Evolutionary conservation across 2,888 invertebrate genomes (phyloP).

Genomic region (Morpho achilles): DNA sequence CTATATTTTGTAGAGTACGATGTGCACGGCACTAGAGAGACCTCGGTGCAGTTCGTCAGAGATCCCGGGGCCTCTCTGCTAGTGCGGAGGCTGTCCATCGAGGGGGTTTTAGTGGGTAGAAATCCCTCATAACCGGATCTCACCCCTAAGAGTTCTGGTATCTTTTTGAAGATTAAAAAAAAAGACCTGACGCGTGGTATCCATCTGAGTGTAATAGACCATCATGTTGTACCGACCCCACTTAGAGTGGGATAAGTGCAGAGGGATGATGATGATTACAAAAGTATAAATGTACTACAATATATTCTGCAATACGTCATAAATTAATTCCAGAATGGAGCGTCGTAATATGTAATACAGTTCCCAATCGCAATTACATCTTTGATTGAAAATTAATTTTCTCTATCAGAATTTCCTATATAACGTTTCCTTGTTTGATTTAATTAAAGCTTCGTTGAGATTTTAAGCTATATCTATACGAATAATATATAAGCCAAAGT

Average conservation of each 20-base stretch:
- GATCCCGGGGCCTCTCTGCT: no score
- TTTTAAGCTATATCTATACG: slow-evolving; percentile 5
- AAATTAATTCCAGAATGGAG: slow-evolving; percentile 65
- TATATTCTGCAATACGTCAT: slow-evolving; percentile 63
- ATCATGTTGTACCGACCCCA: slow-evolving; percentile 66
- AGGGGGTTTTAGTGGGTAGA: no score
- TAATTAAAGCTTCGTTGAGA: slow-evolving; percentile 40
- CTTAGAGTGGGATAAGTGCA: slow-evolving; percentile 42
- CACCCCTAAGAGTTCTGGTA: no score
- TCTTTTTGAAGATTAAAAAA: no score
- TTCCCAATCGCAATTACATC: slow-evolving; percentile 37
- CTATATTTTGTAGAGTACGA: no score
- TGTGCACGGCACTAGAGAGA: no score
- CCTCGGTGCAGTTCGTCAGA: no score
- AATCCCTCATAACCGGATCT: no score
- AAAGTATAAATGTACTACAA: slow-evolving; percentile 57
- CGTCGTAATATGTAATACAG: slow-evolving; percentile 37
- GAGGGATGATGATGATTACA: slow-evolving; percentile 50
- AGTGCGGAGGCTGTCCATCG: no score
- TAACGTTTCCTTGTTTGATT: slow-evolving; percentile 45
- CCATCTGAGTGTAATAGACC: slow-evolving; percentile 72
- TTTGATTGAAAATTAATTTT: slow-evolving; percentile 71
- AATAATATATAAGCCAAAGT: slow-evolving; percentile 17
- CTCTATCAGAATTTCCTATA: slow-evolving; percentile 55
- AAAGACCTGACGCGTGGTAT: no score